Conservation (phyloP, 53 echinoderm and acorn worm genomes). For the Temnopleurus reevesii region DNA sequence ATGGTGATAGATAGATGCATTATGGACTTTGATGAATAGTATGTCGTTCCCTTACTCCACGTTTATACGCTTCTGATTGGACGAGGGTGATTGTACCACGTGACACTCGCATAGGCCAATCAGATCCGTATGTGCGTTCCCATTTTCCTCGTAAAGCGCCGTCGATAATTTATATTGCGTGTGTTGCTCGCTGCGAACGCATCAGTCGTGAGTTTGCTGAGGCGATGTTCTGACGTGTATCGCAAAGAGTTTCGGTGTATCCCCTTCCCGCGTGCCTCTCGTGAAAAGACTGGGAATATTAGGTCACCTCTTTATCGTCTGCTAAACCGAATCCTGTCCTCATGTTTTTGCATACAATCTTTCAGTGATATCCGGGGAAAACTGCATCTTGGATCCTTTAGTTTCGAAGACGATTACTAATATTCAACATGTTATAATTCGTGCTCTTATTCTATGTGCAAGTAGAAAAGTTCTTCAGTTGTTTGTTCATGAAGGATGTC, state of each 20-base stretch:
- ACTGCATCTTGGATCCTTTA: no score
- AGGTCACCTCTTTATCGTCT: not conserved
- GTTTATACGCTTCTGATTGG: not conserved
- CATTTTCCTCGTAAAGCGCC: not conserved
- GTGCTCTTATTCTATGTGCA: no score
- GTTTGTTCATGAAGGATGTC: no score
- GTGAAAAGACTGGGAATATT: slow-evolving; percentile 2
- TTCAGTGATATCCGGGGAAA: not conserved
- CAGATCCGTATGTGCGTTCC: not conserved
- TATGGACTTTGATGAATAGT: no score
- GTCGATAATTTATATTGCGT: not conserved
- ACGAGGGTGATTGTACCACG: not conserved
- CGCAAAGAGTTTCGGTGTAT: not conserved
- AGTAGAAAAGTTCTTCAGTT: no score
- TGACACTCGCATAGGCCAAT: not conserved
- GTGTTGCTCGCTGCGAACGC: not conserved
- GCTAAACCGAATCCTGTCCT: not conserved
- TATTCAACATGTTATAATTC: no score
- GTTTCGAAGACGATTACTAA: no score
- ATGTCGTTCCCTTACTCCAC: no score
- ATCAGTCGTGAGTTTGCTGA: slow-evolving; percentile 16
- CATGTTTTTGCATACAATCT: not conserved
- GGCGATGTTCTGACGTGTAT: not conserved
- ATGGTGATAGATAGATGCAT: no score
- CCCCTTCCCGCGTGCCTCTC: not conserved